A percentile compares a stretch with the other conserved stretches of the same genome.
Conservation (phyloP, 1,140 invertebrate genomes). For the Drosophila auraria region DNA sequence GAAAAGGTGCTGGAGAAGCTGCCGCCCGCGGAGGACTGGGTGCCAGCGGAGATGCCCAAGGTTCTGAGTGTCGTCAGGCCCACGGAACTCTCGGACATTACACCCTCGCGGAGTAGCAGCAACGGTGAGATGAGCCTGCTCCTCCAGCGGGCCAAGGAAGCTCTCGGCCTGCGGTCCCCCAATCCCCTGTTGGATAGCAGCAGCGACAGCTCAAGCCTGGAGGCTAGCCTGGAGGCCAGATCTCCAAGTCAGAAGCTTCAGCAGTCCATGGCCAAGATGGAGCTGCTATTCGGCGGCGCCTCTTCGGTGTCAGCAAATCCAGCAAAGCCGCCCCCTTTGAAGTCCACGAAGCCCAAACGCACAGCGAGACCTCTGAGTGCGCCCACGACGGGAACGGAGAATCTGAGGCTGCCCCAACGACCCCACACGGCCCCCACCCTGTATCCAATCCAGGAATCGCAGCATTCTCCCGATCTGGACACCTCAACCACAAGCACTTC, state of each 20-base stretch:
- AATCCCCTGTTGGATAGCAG: conserved; percentile 20
- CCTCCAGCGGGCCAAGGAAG: conserved; percentile 16
- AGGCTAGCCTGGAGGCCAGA: neutral
- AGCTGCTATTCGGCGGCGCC: conserved; percentile 59
- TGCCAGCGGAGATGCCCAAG: conserved; percentile 8
- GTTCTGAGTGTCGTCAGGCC: neutral
- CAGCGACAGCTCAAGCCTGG: conserved; percentile 18
- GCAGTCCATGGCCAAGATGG: conserved; percentile 70
- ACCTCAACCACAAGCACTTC: conserved; percentile 3
- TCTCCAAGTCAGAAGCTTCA: conserved; percentile 28
- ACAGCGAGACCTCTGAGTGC: conserved; percentile 53
- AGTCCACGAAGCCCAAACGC: neutral
- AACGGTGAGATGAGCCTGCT: conserved; percentile 24
- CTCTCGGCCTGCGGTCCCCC: conserved; percentile 1
- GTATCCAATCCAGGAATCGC: neutral
- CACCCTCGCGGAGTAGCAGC: conserved; percentile 23
- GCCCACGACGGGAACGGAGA: conserved; percentile 15
- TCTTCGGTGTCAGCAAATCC: neutral
- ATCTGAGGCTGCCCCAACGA: neutral
- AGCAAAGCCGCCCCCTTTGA: neutral
- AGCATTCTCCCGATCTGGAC: neutral
- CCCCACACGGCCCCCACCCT: conserved; percentile 60
- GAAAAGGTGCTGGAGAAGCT: neutral
- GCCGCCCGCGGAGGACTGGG: neutral
- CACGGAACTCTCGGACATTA: conserved; percentile 3